phyloP scores from a whole-genome alignment of 2,113 vertebrate genomes.

The Indri indri region DNA sequence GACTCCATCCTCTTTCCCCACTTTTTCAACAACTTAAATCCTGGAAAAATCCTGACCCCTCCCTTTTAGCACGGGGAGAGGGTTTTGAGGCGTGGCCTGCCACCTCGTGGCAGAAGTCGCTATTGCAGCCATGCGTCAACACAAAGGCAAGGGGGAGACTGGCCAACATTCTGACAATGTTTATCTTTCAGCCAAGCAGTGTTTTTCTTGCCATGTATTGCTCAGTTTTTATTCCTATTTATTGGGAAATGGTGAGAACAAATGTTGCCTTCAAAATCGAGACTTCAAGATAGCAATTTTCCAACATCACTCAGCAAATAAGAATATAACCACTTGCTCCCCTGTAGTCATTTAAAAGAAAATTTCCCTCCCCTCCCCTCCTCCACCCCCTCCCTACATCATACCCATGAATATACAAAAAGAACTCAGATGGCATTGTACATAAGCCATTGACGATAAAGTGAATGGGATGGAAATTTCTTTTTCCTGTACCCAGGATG shows the following conservation, averaged over 20 bases:
- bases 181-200: background rate
- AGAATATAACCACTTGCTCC: background rate
- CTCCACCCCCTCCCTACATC: background rate
- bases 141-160: background rate
- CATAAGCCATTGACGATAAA: background rate
- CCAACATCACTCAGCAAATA: background rate
- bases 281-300: constrained; percentile 16
- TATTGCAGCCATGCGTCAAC: background rate
- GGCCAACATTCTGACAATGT: background rate
- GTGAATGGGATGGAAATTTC: background rate
- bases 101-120: constrained; percentile 58
- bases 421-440: background rate
- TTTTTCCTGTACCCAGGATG: background rate
- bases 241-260: background rate
- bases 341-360: background rate
- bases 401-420: background rate
- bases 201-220: background rate
- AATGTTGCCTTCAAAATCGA: background rate
- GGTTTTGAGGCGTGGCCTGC: background rate
- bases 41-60: background rate
- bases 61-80: background rate
- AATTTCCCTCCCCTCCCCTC: background rate
- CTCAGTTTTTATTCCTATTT: background rate
- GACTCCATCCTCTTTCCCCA: background rate
- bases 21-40: background rate